phyloP scores from a whole-genome alignment of 2,113 vertebrate species.

The Pardalotus punctatus region DNA sequence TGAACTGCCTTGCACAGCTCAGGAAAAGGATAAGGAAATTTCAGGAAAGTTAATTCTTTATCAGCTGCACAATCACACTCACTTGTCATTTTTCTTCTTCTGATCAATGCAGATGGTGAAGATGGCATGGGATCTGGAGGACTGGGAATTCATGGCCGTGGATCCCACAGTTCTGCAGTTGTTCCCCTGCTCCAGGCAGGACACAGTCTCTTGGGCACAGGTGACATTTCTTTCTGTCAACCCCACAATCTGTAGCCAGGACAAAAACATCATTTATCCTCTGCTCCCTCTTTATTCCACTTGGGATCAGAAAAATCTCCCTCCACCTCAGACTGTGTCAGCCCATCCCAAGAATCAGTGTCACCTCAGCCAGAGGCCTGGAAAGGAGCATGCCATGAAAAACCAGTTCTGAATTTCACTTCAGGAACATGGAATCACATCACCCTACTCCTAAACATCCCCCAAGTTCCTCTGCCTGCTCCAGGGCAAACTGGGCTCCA shows the following conservation, averaged over 20 bases:
- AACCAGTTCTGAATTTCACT: background rate
- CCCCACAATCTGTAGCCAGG: conserved; percentile 84
- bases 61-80: conserved; percentile 25
- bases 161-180: conserved; percentile 88
- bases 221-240: conserved; percentile 84
- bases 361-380: background rate
- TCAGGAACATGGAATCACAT: background rate
- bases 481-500: background rate
- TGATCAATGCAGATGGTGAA: conserved; percentile 94
- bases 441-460: background rate
- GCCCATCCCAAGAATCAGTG: background rate
- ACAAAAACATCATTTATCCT: background rate
- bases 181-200: conserved; percentile 91
- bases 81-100: conserved; percentile 85
- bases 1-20: background rate
- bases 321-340: background rate
- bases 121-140: conserved; percentile 95
- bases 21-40: background rate
- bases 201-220: conserved; percentile 82
- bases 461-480: background rate
- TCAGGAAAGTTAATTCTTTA: background rate
- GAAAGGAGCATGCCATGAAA: background rate
- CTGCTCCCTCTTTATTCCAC: background rate
- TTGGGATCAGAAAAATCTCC: background rate
- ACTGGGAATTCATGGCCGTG: conserved; percentile 95